Evolutionary conservation across 2,888 invertebrate species (phyloP), one percentile per base, ranked within the genome.

Genomic region (Patella ulyssiponensis): DNA sequence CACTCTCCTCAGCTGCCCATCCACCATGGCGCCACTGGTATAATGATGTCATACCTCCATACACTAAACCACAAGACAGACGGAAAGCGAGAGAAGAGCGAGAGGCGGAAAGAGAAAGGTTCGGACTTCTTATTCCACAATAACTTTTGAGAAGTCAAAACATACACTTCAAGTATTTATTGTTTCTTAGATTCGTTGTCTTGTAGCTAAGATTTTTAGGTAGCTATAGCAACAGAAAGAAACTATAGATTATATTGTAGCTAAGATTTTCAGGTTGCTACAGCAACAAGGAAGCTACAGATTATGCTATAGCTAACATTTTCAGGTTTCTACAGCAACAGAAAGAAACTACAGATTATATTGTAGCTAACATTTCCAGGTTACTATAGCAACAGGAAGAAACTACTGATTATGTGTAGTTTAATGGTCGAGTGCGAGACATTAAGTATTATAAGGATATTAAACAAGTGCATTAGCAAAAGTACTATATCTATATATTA

Each of bases 1-100:
- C 5, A 11, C 33, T 53, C 78, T 15, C 80, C 78, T 15, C 80
- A 90, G 90, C 89, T 23, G 82, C 82, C 1, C 87, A 88, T 73
- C 89, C 89, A 14, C 88, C 90, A 0, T 91, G 91, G 91, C 84
- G 87, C 33, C 88, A 90, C 80, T 91, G 91, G 91, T 87, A 86
- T 79, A 88, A 88, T 79, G 90, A 90, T 73, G 83, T 88, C 14
- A 87, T 91, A 56, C 91, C 91, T 2, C 87, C 87, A 14, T 88
- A 88, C 82, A 88, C 88, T 15, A 85, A 84, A 71, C 88, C 90
- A 1, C 86, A 86, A 54, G 89, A 89, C 80, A 80, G 90, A 56
- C 83, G 88, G 54, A 84, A 85, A 51, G 89, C 89, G 2, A 78
- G 90, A 52, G 90, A 91, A 75, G 89, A 89, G 78, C 79, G 89